Conservation (phyloP, 2,113 vertebrate genomes). For the Archocentrus centrarchus region DNA sequence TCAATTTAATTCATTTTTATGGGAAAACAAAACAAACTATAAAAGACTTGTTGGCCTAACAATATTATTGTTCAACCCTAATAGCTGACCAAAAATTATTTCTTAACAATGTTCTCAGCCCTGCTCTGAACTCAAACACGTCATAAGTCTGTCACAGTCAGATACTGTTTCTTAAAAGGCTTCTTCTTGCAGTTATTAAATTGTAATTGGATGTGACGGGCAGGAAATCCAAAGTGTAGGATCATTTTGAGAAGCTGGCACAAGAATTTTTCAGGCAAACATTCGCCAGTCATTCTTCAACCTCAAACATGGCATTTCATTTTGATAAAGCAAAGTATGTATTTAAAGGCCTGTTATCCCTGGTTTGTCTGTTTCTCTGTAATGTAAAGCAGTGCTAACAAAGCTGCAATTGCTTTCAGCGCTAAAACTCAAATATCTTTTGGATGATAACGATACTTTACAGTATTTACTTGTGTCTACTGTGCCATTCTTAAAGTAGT, state of each 20-base stretch:
- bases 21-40: background rate
- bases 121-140: background rate
- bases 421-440: background rate
- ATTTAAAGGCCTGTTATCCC: background rate
- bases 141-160: background rate
- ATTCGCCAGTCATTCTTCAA: background rate
- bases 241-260: background rate
- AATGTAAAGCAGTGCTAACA: background rate
- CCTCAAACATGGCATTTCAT: background rate
- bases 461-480: background rate
- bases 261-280: background rate
- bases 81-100: too few relatives aligned
- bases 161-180: background rate
- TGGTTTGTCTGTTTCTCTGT: background rate
- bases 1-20: background rate
- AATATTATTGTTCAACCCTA: background rate
- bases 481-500: background rate
- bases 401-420: background rate
- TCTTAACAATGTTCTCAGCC: too few relatives aligned
- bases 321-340: background rate
- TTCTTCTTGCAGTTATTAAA: conserved; percentile 6
- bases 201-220: background rate
- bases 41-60: background rate
- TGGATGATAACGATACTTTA: background rate
- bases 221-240: background rate